Conservation (phyloP, 2,888 invertebrate species). For the Creontiades dilutus region DNA sequence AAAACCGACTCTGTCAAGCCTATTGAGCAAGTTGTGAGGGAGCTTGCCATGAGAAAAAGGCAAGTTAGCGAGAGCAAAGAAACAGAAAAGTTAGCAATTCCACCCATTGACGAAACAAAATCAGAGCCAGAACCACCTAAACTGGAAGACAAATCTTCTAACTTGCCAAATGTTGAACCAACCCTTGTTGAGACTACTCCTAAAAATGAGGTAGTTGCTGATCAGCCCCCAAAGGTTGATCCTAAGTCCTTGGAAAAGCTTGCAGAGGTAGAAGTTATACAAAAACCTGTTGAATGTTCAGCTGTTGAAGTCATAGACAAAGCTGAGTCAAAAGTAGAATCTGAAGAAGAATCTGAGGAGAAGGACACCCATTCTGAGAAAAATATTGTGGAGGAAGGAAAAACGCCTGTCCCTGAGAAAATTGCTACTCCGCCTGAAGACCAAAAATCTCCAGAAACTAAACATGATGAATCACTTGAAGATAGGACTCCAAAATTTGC, state of each 20-base stretch:
- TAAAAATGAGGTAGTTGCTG: slow-evolving; percentile 51
- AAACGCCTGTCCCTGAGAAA: slow-evolving; percentile 68
- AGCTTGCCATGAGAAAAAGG: slow-evolving; percentile 74
- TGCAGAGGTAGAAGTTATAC: slow-evolving; percentile 15
- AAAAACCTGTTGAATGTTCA: not conserved
- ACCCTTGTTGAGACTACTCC: not conserved
- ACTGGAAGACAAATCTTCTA: not conserved
- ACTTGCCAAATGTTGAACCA: not conserved
- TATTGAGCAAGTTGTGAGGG: slow-evolving; percentile 75
- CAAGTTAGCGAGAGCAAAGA: slow-evolving; percentile 72
- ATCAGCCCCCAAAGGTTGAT: slow-evolving; percentile 51
- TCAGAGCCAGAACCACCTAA: not conserved
- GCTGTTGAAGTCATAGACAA: slow-evolving; percentile 22
- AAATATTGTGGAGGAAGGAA: slow-evolving; percentile 42
- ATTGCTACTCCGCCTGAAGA: slow-evolving; percentile 60
- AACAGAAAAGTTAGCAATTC: slow-evolving; percentile 47
- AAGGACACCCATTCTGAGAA: not conserved
- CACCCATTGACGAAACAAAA: slow-evolving; percentile 2
- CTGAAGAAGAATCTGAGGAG: not conserved
- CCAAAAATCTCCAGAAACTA: slow-evolving; percentile 64
- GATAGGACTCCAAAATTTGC: slow-evolving; percentile 73
- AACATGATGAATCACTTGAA: slow-evolving; percentile 72
- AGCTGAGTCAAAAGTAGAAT: not conserved
- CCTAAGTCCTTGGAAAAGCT: not conserved
- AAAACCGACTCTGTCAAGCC: slow-evolving; percentile 72